Evolutionary conservation across 2,113 vertebrate species (phyloP).

Genomic region (Muntiacus muntjak): DNA sequence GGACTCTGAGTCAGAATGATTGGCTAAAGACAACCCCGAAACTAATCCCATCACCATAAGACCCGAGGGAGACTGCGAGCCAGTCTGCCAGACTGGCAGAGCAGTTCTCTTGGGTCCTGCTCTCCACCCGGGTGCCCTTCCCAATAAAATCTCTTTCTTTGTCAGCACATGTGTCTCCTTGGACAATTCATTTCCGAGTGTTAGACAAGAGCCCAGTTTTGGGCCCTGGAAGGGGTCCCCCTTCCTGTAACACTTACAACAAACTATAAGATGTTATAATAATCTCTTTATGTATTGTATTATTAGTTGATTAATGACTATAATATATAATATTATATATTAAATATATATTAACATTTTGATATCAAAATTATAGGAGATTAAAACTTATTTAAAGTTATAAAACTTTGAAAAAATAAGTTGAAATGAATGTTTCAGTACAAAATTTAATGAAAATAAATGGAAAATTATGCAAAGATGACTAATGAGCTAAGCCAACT

Average conservation of each 20-base stretch:
- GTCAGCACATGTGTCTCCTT: not conserved
- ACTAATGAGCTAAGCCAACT: slow-evolving; percentile 48
- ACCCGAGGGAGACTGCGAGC: accelerated
- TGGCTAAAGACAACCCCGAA: not conserved
- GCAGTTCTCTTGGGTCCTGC: not conserved
- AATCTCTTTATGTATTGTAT: not conserved
- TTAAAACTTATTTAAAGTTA: not conserved
- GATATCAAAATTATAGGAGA: not conserved
- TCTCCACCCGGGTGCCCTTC: not conserved
- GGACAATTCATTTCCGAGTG: not conserved
- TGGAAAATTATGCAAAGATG: slow-evolving; percentile 51
- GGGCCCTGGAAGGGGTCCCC: not conserved
- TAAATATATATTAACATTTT: not conserved
- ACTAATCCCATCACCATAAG: not conserved
- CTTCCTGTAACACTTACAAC: not conserved
- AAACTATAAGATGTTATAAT: not conserved
- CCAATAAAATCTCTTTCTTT: not conserved
- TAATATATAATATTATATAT: not conserved
- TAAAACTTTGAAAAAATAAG: not conserved
- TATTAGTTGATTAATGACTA: not conserved
- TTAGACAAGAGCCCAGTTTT: not conserved
- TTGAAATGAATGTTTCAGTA: slow-evolving; percentile 28
- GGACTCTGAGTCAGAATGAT: not conserved
- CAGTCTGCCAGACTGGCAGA: not conserved
- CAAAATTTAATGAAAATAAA: slow-evolving; percentile 46